Percentiles rank a stretch among this genome's conserved stretches.
phyloP scores from a whole-genome alignment of 1,140 invertebrate species.

The Pogonognathellus flavescens region DNA sequence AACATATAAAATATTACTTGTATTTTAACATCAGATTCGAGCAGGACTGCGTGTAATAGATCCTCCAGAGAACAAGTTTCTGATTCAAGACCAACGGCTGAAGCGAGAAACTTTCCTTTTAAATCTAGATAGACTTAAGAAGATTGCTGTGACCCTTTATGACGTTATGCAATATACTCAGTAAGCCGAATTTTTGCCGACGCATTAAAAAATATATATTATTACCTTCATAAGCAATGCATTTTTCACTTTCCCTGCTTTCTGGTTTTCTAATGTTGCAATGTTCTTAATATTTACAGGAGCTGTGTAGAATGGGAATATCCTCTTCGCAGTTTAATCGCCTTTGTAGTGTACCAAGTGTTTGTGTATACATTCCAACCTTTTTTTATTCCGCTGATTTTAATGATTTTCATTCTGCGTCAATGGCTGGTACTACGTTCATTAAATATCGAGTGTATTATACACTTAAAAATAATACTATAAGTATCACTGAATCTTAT shows the following conservation, averaged over 20 bases:
- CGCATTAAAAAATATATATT: slow-evolving; percentile 6
- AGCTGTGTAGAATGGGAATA: slow-evolving; percentile 98
- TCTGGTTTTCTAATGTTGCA: background rate
- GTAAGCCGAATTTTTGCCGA: slow-evolving; percentile 74
- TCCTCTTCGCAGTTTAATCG: slow-evolving; percentile 86
- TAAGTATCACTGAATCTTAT: slow-evolving; percentile 8
- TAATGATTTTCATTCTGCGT: slow-evolving; percentile 84
- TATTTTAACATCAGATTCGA: slow-evolving; percentile 76
- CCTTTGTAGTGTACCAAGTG: slow-evolving; percentile 86
- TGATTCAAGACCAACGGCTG: slow-evolving; percentile 94
- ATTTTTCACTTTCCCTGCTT: background rate
- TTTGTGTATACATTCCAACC: slow-evolving; percentile 88
- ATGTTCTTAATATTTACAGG: slow-evolving; percentile 72
- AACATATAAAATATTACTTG: background rate
- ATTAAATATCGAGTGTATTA: background rate
- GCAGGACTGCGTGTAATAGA: slow-evolving; percentile 92
- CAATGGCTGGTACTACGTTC: slow-evolving; percentile 76
- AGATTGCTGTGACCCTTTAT: slow-evolving; percentile 88
- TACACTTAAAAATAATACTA: background rate
- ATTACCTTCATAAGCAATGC: background rate
- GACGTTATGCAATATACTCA: slow-evolving; percentile 92
- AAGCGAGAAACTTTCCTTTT: slow-evolving; percentile 93
- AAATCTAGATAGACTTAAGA: slow-evolving; percentile 93
- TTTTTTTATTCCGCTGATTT: slow-evolving; percentile 85
- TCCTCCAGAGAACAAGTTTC: slow-evolving; percentile 95